Conservation (phyloP, 2,888 invertebrate species). For the Ceraclea dissimilis region DNA sequence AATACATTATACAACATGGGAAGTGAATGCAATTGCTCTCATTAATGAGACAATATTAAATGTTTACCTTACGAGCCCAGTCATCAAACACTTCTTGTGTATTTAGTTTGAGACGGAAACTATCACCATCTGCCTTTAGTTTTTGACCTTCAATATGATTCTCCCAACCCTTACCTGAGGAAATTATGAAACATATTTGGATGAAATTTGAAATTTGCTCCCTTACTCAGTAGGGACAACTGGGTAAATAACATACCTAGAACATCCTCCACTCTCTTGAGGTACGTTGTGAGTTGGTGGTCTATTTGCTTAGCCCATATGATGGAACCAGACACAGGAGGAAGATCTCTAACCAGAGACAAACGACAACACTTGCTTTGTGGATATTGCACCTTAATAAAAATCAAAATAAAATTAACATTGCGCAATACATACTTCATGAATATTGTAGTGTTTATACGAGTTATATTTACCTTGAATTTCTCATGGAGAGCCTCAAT, state of each 20-base stretch:
- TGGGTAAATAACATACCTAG: conserved; percentile 54
- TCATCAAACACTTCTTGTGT: conserved; percentile 98
- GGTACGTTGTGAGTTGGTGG: conserved; percentile 90
- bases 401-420: neutral
- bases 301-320: conserved; percentile 99
- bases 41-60: neutral
- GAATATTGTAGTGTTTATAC: conserved; percentile 6
- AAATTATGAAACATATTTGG: conserved; percentile 3
- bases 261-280: conserved; percentile 96
- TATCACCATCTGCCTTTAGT: conserved; percentile 94
- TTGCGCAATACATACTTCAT: neutral
- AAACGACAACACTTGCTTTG: conserved; percentile 90
- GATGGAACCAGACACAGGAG: conserved; percentile 95
- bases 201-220: neutral
- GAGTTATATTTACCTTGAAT: conserved; percentile 67
- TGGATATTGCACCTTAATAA: conserved; percentile 77
- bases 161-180: conserved; percentile 92
- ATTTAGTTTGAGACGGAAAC: conserved; percentile 91
- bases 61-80: conserved; percentile 76
- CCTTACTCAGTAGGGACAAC: no score
- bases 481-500: conserved; percentile 97
- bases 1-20: no score
- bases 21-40: no score
- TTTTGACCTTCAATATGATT: conserved; percentile 98
- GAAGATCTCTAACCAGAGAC: conserved; percentile 87